Evolutionary conservation across 2,113 vertebrate genomes (phyloP).

Genomic region (Toxostoma redivivum): DNA sequence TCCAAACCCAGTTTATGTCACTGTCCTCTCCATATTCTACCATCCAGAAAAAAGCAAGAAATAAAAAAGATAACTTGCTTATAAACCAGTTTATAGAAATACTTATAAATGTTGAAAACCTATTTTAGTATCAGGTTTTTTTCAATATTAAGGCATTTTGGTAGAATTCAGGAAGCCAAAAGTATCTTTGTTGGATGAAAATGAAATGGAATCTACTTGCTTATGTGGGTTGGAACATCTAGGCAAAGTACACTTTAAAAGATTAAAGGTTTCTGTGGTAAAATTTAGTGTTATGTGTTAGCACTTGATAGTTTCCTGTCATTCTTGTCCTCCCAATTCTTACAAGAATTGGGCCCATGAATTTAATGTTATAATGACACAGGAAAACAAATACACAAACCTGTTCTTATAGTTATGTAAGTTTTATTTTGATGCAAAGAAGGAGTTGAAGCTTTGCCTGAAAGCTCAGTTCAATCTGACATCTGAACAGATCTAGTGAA

Average conservation of each 20-base stretch:
- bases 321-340: background rate
- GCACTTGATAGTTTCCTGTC: background rate
- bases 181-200: background rate
- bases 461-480: background rate
- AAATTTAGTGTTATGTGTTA: rapidly evolving
- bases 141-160: background rate
- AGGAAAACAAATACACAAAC: too few species aligned
- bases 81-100: background rate
- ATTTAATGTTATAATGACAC: background rate
- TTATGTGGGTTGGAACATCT: background rate
- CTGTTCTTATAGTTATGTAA: background rate
- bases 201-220: background rate
- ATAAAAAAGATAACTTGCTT: background rate
- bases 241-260: background rate
- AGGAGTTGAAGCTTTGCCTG: background rate
- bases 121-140: background rate
- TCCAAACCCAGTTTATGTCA: background rate
- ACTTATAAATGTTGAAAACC: background rate
- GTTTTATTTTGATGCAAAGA: background rate
- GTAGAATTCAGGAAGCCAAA: background rate
- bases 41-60: background rate
- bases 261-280: background rate
- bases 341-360: background rate
- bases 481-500: background rate
- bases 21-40: background rate